Conservation (phyloP, 2,888 invertebrate genomes). For the Pammene aurita region DNA sequence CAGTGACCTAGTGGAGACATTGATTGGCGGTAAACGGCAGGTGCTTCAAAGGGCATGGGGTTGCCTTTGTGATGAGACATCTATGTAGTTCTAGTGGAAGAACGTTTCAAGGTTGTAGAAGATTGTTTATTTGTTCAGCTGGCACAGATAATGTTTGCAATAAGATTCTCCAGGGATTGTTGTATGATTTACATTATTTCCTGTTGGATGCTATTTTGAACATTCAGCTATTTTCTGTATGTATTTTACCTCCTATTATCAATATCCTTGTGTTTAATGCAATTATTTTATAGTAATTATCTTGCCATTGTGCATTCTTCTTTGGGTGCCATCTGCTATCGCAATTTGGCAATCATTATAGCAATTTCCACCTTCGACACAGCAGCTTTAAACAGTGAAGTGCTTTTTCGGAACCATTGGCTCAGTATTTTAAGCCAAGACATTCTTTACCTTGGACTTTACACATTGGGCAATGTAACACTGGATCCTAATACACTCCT, state of each 20-base stretch:
- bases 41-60: slow-evolving; percentile 30
- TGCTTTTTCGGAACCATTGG: no score
- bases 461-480: no score
- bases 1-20: slow-evolving; percentile 47
- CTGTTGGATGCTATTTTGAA: slow-evolving; percentile 1
- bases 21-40: slow-evolving; percentile 35
- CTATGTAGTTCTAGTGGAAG: slow-evolving; percentile 9
- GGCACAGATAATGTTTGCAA: slow-evolving; percentile 1
- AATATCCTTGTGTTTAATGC: no score
- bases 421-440: no score
- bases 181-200: slow-evolving; percentile 7
- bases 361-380: no score
- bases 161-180: not conserved
- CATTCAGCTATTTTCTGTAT: not conserved
- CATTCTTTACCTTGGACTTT: no score
- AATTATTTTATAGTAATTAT: no score
- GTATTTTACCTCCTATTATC: slow-evolving; percentile 12
- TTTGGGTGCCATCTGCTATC: not conserved
- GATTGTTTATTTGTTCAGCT: slow-evolving; percentile 32
- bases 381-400: no score
- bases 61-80: slow-evolving; percentile 10
- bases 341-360: no score
- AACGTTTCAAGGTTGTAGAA: slow-evolving; percentile 27
- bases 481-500: no score
- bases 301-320: not conserved